A percentile compares a stretch with the other conserved stretches of the same genome.
Conservation (phyloP, 2,888 invertebrate species). For the Carcina quercana region DNA sequence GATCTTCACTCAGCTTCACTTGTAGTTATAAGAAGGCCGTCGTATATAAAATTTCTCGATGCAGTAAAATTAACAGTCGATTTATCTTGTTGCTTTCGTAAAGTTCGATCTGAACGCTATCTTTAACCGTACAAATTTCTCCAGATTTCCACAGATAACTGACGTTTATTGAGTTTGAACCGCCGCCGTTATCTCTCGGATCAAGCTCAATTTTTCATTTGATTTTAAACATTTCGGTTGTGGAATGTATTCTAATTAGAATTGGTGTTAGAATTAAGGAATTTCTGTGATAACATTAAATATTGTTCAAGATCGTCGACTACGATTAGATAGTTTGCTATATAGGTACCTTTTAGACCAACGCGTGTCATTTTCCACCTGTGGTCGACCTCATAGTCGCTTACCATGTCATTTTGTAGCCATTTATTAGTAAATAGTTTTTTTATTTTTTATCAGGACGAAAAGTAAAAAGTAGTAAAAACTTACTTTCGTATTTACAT, state of each 20-base stretch:
- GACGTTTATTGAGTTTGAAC: slow-evolving; percentile 3
- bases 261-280: slow-evolving; percentile 7
- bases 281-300: too few species aligned
- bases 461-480: too few species aligned
- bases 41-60: background rate
- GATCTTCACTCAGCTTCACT: too few species aligned
- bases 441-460: too few species aligned
- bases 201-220: slow-evolving; percentile 1
- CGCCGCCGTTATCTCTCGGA: slow-evolving; percentile 1
- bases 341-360: too few species aligned
- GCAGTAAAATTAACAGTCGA: background rate
- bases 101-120: background rate
- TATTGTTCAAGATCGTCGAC: too few species aligned
- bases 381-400: too few species aligned
- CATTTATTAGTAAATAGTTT: too few species aligned
- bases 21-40: background rate
- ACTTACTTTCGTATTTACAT: too few species aligned
- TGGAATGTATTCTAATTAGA: slow-evolving; percentile 4
- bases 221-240: background rate
- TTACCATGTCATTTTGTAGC: too few species aligned
- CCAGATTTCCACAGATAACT: slow-evolving; percentile 2
- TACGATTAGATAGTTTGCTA: too few species aligned
- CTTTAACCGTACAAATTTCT: slow-evolving; percentile 1
- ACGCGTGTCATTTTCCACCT: too few species aligned
- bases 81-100: background rate